phyloP scores from a whole-genome alignment of 2,797 vertebrate genomes.

The Caiman crocodilus region DNA sequence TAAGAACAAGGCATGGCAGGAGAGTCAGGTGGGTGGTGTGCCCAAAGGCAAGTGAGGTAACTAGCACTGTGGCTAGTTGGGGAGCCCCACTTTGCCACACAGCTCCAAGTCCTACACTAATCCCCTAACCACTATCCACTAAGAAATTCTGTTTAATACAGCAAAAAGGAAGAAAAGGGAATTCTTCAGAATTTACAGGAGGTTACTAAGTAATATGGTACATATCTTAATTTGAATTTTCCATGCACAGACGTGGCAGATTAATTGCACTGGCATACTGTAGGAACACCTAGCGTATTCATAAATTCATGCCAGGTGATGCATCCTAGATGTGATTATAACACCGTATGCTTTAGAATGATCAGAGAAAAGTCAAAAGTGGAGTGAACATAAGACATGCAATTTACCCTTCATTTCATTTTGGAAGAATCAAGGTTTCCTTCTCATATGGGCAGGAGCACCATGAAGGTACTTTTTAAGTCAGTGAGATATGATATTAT shows the following conservation, averaged over 20 bases:
- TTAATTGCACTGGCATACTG: background rate
- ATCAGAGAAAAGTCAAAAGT: background rate
- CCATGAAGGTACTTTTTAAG: background rate
- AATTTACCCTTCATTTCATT: background rate
- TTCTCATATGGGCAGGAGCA: background rate
- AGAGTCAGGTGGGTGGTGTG: too few species aligned
- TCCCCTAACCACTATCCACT: too few species aligned
- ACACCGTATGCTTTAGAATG: background rate
- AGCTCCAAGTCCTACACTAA: too few species aligned
- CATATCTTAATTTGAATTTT: background rate
- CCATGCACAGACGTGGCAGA: background rate
- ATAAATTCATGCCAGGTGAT: background rate
- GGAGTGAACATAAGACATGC: background rate
- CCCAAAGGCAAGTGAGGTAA: too few species aligned
- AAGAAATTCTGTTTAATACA: background rate
- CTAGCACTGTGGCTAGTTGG: too few species aligned
- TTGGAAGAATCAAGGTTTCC: background rate
- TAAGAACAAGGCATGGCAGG: too few species aligned
- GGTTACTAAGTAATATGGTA: background rate
- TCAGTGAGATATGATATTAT: background rate
- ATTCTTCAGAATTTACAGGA: background rate
- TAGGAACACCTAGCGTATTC: background rate
- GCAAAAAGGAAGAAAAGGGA: background rate
- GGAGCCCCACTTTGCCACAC: too few species aligned
- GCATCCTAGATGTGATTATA: background rate